Conservation (phyloP, 2,797 vertebrate species). For the Limnodromus scolopaceus region DNA sequence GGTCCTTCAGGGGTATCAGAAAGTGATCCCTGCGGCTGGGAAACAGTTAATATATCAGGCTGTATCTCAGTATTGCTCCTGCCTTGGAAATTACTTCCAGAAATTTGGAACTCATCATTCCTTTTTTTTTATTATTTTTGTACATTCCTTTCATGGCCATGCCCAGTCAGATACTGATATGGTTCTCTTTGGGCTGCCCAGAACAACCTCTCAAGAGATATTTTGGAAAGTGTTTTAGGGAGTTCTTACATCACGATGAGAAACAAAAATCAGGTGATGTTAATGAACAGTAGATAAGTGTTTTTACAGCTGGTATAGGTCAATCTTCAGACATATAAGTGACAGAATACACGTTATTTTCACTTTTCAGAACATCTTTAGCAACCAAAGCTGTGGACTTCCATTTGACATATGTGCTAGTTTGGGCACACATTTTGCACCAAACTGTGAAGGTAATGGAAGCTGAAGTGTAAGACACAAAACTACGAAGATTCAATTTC, state of each 20-base stretch:
- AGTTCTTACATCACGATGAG: not conserved
- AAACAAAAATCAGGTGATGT: not conserved
- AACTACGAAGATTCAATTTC: not conserved
- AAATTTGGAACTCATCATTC: not conserved
- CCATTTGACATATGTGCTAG: rapidly evolving
- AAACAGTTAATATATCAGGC: not conserved
- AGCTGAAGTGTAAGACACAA: not conserved
- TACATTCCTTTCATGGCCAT: not conserved
- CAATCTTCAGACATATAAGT: not conserved
- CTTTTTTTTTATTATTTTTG: not conserved
- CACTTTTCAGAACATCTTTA: not conserved
- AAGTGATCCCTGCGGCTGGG: not conserved
- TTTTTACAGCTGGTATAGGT: not conserved
- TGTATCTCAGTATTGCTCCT: not conserved
- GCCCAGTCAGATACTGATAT: rapidly evolving
- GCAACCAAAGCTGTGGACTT: not conserved
- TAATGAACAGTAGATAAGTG: not conserved
- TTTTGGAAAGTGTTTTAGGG: not conserved
- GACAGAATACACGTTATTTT: not conserved
- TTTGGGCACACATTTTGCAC: not conserved
- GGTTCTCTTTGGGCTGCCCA: not conserved
- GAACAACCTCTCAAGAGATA: not conserved
- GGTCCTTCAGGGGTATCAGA: not conserved
- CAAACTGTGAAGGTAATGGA: not conserved
- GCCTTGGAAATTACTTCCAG: not conserved